Conservation (phyloP, 2,113 vertebrate species). For the Ahaetulla prasina region DNA sequence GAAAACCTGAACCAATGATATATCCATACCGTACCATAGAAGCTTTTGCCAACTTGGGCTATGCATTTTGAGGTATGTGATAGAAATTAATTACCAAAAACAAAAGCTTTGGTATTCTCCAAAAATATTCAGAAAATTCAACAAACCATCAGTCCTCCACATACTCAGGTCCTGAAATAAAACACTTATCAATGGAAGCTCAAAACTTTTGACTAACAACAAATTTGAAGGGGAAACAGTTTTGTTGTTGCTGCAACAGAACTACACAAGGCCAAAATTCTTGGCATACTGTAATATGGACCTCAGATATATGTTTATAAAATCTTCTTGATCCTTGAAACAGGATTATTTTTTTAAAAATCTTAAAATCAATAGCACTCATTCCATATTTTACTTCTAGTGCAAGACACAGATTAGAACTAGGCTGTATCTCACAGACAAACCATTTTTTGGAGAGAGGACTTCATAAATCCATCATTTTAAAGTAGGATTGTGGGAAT, state of each 20-base stretch:
- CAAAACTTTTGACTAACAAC: background rate
- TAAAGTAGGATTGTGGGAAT: background rate
- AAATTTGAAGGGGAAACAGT: background rate
- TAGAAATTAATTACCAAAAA: too few species aligned
- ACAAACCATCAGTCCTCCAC: background rate
- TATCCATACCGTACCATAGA: too few species aligned
- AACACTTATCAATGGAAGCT: background rate
- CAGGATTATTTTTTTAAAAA: background rate
- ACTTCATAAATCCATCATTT: background rate
- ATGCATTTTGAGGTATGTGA: too few species aligned
- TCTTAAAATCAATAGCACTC: background rate
- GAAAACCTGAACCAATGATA: too few species aligned
- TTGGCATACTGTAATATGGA: background rate
- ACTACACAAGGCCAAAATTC: background rate
- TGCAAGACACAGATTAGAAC: background rate
- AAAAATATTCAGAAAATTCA: background rate
- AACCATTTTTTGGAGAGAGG: background rate
- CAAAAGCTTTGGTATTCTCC: too few species aligned
- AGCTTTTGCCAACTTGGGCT: too few species aligned
- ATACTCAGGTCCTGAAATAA: background rate
- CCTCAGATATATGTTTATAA: background rate
- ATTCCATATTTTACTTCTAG: background rate
- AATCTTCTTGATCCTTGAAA: background rate
- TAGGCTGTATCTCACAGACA: background rate
- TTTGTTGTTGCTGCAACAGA: background rate